Evolutionary conservation across 2,888 invertebrate species (phyloP), one percentile per base, ranked within the genome.

Genomic region (Drosophila kambysellisi): DNA sequence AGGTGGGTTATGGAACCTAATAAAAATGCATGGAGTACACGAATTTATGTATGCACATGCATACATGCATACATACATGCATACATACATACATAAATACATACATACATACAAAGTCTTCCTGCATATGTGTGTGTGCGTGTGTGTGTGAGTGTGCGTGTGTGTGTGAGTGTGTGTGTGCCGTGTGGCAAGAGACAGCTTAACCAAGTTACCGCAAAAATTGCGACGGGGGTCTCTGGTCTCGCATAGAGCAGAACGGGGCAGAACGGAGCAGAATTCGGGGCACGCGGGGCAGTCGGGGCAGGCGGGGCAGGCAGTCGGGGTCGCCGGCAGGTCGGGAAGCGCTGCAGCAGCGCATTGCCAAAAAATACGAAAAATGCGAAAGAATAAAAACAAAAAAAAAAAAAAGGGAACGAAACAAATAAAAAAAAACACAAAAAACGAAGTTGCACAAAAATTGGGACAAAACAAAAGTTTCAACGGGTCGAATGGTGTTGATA

Each of bases 391-490:
- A 50, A 39, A 33, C 41, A 54, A 29, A 29, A 48, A 48, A 46
- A 6, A 37, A 35, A 20, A 25, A 57, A 15, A 12, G 52, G 30
- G 32, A 35, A 67, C 37, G 25, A 54, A 20, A 25, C 25, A n/a
- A 51, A 33, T 3, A 17, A 17, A 66, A 62, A 59, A 57, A 58
- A 70, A 74, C 70, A 25, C 25, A 25, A 61, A 54, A 82, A 66
- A 69, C 74, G 62, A 76, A 82, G 53, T 74, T 70, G 70, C 79
- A 76, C 70, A 67, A 68, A 90, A 86, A 87, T 82, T 89, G 89
- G 89, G 82, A 88, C 91, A 87, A 90, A 89, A 90, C 82, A 80
- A 81, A 79, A 83, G 81, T 83, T 75, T 69, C 77, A 85, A 74
- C 76, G 74, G 74, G 57, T 74, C 70, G 79, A 82, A 81, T 81